Evolutionary conservation across 2,888 invertebrate genomes (phyloP).

Genomic region (Polyploca ridens): DNA sequence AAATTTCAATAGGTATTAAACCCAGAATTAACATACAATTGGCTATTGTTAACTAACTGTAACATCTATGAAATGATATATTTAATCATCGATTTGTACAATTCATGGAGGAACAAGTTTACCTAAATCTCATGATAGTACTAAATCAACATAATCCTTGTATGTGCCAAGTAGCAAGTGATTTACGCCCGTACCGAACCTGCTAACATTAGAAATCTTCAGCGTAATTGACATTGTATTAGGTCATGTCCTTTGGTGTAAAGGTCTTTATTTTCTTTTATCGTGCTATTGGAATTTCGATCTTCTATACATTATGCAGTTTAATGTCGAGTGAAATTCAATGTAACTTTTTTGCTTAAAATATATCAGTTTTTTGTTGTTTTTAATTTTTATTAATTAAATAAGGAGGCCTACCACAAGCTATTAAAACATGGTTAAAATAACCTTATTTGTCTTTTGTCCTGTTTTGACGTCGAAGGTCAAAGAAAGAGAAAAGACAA

Average conservation of each 20-base stretch:
- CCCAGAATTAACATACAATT: too few species aligned
- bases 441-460: too few species aligned
- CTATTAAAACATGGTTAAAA: too few species aligned
- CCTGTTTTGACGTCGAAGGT: too few species aligned
- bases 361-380: too few species aligned
- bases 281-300: neutral
- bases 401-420: too few species aligned
- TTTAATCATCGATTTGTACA: neutral
- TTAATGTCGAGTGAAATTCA: neutral
- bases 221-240: slow-evolving; percentile 16
- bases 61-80: neutral
- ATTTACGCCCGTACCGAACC: slow-evolving; percentile 23
- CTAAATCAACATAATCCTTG: slow-evolving; percentile 23
- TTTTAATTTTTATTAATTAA: too few species aligned
- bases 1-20: too few species aligned
- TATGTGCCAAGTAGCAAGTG: slow-evolving; percentile 24
- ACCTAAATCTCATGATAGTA: slow-evolving; percentile 1
- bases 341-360: neutral
- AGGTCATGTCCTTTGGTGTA: neutral
- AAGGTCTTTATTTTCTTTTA: slow-evolving; percentile 3
- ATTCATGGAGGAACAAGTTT: slow-evolving; percentile 9
- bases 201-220: slow-evolving; percentile 25
- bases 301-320: neutral
- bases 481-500: too few species aligned
- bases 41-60: too few species aligned